phyloP scores from a whole-genome alignment of 2,888 invertebrate species.

The Mayetiola destructor region DNA sequence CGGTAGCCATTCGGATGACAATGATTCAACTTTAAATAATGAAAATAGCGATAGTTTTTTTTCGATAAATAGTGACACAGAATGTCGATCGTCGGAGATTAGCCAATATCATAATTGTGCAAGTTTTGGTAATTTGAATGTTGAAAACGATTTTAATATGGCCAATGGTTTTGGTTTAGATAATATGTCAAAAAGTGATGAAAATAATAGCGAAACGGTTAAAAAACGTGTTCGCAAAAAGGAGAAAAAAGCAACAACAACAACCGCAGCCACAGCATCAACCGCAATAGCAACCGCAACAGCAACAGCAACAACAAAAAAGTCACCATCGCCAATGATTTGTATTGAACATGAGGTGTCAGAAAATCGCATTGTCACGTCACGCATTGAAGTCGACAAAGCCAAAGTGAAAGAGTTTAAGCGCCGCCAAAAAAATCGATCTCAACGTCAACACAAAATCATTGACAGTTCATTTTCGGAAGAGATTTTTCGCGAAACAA shows the following conservation, averaged over 20 bases:
- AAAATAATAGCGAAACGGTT: not conserved
- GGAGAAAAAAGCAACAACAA: conserved; percentile 11
- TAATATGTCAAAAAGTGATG: not conserved
- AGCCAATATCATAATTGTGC: conserved; percentile 5
- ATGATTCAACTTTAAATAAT: too few relatives aligned
- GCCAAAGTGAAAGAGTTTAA: conserved; percentile 15
- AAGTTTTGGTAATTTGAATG: not conserved
- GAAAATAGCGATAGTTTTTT: not conserved
- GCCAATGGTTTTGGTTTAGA: not conserved
- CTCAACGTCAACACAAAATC: conserved; percentile 6
- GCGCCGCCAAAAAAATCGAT: not conserved
- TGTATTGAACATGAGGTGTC: conserved; percentile 32
- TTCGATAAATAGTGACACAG: conserved; percentile 7
- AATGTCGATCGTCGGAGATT: not conserved
- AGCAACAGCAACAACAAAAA: conserved; percentile 25
- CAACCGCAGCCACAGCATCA: conserved; percentile 14
- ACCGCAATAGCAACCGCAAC: not conserved
- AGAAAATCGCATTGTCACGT: conserved; percentile 30
- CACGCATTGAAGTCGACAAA: conserved; percentile 30
- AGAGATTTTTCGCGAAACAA: conserved; percentile 15
- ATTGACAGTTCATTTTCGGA: conserved; percentile 16
- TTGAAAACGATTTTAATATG: not conserved
- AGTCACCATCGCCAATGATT: conserved; percentile 28
- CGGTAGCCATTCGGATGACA: not conserved
- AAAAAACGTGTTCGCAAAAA: too few relatives aligned